Percentiles rank a stretch among this genome's conserved stretches.
These are phyloP conservation scores for Nesospiza acunhae DNA, from an alignment of 2,113 vertebrate genomes.

Conservation along the genomic window DNA sequence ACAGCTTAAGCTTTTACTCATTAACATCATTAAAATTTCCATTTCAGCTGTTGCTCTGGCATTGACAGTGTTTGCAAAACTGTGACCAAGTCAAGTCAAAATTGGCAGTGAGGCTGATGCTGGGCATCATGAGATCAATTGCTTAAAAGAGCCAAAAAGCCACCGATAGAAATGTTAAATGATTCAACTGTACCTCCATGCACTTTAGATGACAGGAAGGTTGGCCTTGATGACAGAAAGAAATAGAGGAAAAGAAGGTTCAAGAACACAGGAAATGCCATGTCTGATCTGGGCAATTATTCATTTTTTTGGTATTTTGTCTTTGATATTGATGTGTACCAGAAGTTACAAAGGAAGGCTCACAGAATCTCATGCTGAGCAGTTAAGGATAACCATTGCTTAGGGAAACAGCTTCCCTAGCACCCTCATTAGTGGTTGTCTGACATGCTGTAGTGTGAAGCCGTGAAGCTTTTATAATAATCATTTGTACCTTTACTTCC, in stretches of 20 bases:
- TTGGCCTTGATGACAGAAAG: neutral
- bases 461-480: neutral
- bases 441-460: neutral
- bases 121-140: neutral
- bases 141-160: neutral
- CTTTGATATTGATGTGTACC: neutral
- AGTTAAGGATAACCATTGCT: neutral
- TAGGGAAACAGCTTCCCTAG: neutral
- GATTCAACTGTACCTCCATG: neutral
- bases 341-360: neutral
- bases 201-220: neutral
- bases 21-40: slow-evolving; percentile 70
- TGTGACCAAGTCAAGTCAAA: slow-evolving; percentile 36
- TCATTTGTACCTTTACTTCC: neutral
- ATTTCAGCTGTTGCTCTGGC: slow-evolving; percentile 50
- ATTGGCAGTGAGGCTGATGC: slow-evolving; percentile 18
- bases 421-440: neutral
- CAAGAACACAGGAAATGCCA: neutral
- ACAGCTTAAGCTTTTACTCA: slow-evolving; percentile 58
- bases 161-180: slow-evolving; percentile 15
- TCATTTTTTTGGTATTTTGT: neutral
- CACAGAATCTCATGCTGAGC: neutral
- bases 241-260: neutral
- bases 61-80: slow-evolving; percentile 35
- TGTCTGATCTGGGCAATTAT: neutral